phyloP scores from a whole-genome alignment of 2,888 invertebrate species.

The Neoscelio sp. region DNA sequence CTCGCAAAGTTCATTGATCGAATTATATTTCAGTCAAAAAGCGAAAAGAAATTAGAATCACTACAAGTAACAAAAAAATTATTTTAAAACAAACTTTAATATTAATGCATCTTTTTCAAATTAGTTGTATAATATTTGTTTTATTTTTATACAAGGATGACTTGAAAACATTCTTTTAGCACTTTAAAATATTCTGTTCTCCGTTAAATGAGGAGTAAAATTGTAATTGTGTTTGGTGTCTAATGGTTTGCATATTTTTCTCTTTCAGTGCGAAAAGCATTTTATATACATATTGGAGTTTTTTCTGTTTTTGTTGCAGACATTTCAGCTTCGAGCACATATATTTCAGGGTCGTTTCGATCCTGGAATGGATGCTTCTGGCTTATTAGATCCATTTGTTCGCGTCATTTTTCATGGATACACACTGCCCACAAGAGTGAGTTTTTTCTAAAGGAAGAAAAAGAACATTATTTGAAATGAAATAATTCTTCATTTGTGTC shows the following conservation, averaged over 20 bases:
- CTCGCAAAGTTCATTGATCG: slow-evolving; percentile 34
- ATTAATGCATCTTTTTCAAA: too few relatives aligned
- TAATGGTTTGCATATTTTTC: too few relatives aligned
- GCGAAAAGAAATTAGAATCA: too few relatives aligned
- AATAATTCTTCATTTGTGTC: slow-evolving; percentile 20
- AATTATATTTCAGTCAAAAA: slow-evolving; percentile 19
- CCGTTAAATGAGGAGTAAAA: too few relatives aligned
- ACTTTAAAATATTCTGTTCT: too few relatives aligned
- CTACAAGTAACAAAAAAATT: too few relatives aligned
- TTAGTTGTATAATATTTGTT: too few relatives aligned
- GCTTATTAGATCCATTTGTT: slow-evolving; percentile 84
- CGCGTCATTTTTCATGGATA: slow-evolving; percentile 82
- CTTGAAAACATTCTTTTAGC: too few relatives aligned
- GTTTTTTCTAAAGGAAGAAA: slow-evolving; percentile 51
- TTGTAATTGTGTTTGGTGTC: too few relatives aligned
- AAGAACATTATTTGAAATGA: slow-evolving; percentile 26
- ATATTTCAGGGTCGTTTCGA: slow-evolving; percentile 88
- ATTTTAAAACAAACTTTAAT: too few relatives aligned
- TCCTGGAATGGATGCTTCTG: slow-evolving; percentile 84
- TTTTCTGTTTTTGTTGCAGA: slow-evolving; percentile 79
- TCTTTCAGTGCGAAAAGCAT: background rate
- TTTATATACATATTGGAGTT: background rate
- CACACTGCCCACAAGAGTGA: slow-evolving; percentile 82
- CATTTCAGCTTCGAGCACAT: slow-evolving; percentile 86
- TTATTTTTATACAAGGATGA: too few relatives aligned